phyloP scores from a whole-genome alignment of 2,113 vertebrate genomes.

The Arizona elegans region DNA sequence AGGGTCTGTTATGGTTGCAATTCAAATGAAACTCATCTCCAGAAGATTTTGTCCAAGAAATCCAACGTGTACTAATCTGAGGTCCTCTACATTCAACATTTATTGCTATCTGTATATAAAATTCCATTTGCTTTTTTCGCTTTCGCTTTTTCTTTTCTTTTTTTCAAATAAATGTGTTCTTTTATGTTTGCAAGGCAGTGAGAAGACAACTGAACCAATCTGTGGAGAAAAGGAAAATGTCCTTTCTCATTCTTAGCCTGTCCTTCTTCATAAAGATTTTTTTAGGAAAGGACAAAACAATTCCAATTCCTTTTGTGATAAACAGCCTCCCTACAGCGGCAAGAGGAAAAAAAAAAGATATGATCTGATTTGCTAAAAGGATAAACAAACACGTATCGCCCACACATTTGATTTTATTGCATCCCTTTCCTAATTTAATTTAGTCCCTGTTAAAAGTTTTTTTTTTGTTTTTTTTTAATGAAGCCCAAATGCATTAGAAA shows the following conservation, averaged over 20 bases:
- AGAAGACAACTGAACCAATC: background rate
- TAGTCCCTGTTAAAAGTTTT: background rate
- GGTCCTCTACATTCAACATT: background rate
- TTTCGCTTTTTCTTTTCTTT: too few relatives aligned
- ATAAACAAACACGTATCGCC: slow-evolving; percentile 6
- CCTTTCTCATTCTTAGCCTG: background rate
- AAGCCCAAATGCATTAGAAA: background rate
- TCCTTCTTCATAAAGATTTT: background rate
- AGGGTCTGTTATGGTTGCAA: background rate
- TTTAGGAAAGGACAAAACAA: background rate
- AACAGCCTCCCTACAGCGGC: background rate
- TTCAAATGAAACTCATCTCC: background rate
- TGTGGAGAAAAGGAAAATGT: background rate
- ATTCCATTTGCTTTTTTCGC: background rate
- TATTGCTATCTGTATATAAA: background rate
- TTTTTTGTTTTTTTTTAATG: background rate
- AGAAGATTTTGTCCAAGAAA: background rate
- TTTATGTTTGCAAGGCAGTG: background rate
- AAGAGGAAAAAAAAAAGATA: too few relatives aligned
- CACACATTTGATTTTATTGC: background rate
- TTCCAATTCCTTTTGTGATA: slow-evolving; percentile 1
- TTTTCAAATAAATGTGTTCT: background rate
- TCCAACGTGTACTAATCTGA: background rate
- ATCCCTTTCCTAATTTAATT: background rate
- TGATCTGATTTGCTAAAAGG: slow-evolving; percentile 1